phyloP scores from a whole-genome alignment of 1,140 invertebrate genomes.

The Cryptotermes secundus region DNA sequence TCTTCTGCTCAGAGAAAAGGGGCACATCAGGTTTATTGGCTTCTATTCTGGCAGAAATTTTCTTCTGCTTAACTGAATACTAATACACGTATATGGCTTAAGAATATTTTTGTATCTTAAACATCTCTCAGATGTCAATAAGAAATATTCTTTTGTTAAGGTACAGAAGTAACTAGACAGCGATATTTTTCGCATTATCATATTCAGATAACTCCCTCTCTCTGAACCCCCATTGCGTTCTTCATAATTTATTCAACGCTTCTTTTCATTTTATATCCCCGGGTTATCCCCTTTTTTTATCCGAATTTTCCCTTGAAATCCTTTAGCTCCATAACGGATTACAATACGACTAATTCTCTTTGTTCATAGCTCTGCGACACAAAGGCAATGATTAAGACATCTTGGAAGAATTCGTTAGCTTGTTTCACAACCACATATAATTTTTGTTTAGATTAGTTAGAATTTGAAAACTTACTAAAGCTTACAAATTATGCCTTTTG shows the following conservation, averaged over 20 bases:
- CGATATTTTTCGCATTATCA: not conserved
- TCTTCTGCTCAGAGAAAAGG: no score
- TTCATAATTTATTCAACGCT: not conserved
- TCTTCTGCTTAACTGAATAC: no score
- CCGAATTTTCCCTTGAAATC: not conserved
- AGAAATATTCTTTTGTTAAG: no score
- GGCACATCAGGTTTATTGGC: no score
- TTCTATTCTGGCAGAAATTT: no score
- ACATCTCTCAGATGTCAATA: no score
- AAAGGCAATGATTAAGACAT: not conserved
- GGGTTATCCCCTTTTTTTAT: not conserved
- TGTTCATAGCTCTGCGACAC: not conserved
- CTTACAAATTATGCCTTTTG: not conserved
- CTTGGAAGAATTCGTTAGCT: not conserved
- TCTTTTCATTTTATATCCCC: constrained; percentile 10
- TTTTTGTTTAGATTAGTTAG: not conserved
- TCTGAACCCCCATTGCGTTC: not conserved
- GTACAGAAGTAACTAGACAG: no score
- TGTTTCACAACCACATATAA: not conserved
- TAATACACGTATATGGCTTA: no score
- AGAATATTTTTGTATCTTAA: no score
- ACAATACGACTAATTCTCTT: not conserved
- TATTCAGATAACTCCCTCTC: not conserved
- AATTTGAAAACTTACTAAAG: not conserved
- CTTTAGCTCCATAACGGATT: not conserved